Percentiles rank a stretch among this genome's conserved stretches.
These are phyloP conservation scores for Andricus curvator DNA, from an alignment of 2,888 invertebrate genomes.

Conservation along the genomic window DNA sequence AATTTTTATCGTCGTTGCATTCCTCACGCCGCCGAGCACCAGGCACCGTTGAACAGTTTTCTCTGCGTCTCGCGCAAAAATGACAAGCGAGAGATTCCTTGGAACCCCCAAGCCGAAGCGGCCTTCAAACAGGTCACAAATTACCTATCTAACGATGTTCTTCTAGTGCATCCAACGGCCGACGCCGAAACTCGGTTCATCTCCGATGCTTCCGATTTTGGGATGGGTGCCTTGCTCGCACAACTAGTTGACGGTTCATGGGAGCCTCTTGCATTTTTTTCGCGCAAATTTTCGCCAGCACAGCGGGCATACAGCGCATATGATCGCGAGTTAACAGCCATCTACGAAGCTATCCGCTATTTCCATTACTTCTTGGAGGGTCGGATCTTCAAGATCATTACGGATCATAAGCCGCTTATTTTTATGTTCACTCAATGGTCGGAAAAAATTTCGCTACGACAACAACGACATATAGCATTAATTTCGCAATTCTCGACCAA, in stretches of 20 bases:
- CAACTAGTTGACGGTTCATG: background rate
- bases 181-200: background rate
- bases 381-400: slow-evolving; percentile 46
- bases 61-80: too few species aligned
- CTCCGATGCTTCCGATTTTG: background rate
- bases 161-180: background rate
- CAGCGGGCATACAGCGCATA: background rate
- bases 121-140: too few species aligned
- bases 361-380: slow-evolving; percentile 58
- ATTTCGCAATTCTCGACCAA: too few species aligned
- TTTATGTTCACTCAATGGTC: slow-evolving; percentile 28
- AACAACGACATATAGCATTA: too few species aligned
- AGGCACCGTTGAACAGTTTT: too few species aligned
- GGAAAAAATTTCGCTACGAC: too few species aligned
- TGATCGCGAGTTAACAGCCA: too few species aligned
- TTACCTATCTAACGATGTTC: background rate
- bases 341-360: slow-evolving; percentile 47
- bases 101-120: too few species aligned
- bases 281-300: background rate
- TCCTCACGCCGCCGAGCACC: too few species aligned
- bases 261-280: background rate
- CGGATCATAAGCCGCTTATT: slow-evolving; percentile 53
- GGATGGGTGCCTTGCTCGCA: background rate
- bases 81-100: too few species aligned
- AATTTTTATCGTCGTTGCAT: too few species aligned